Base-by-base conservation (phyloP, 2,888 invertebrate species). In the Chloroclystis v-ata region DNA sequence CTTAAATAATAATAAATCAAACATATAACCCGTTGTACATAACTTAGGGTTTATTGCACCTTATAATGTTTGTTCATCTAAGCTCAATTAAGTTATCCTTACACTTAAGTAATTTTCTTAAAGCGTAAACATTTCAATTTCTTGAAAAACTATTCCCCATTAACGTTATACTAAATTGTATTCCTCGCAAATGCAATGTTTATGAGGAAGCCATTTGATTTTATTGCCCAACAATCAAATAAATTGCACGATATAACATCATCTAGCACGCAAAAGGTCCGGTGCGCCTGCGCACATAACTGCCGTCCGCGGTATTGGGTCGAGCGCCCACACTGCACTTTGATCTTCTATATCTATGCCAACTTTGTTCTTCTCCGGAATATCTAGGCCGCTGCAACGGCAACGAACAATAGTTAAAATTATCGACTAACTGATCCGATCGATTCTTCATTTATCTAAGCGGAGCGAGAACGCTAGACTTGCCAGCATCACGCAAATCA, bases 251-350 rank as follows among this genome's bases (percentile, higher is more conserved):
- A 65, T 64, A 64, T 65, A 67, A 69, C 67, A 71, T 61, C 60
- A 49, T 25, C 46, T 20, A 26, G 26, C 40, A 60, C 70, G 71
- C 71, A 71, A 77, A 78, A 80, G 83, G 78, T 75, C 72, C 72
- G 72, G 61, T 72, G 76, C 78, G 82, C 75, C 70, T 70, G 78
- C 78, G 80, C 78, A 69, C 68, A 59, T 69, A 70, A 65, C 67
- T 64, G 65, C 66, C 62, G 70, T 67, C 67, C 67, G 78, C 67
- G 83, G 86, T 85, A 85, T 86, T 83, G 75, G 84, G 84, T 78
- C 85, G 78, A 65, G 75, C 84, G 83, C 85, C 85, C 83, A 85
- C 85, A 75, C 76, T 70, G 83, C 82, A 84, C 85, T 84, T 85
- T 85, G 85, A 83, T 84, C 83, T 78, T 69, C 65, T 70, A 75